Base-by-base conservation (phyloP, 35 echinoderm and acorn worm species). In the Holothuria glaberrima region DNA sequence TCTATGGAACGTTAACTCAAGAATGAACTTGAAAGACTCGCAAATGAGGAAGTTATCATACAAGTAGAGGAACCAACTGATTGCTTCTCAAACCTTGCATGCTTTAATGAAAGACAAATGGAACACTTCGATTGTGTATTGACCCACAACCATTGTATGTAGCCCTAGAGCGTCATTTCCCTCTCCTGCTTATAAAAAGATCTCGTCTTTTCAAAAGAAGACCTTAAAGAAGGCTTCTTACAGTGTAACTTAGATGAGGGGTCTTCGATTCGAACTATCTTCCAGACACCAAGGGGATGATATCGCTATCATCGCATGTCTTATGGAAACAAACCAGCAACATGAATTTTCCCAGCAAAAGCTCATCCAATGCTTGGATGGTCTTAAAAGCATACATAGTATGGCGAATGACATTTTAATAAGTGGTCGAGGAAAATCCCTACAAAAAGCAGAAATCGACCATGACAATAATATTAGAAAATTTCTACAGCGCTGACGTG, bases 261-360 rank as follows among this genome's bases (percentile, higher is more conserved):
- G 33, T 82, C 91, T 32, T 70, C 87, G 22, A 83, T 30, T 4
- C 67, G 91, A 10, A 89, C 94, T 22, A 94, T 82, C 17, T 94
- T 94, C 75, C 93, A 94, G 57, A 83, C 92, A 13, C 92, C 86
- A 31, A 87, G 90, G n/a, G 90, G 90, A 25, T 58, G 89, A 68
- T 91, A 48, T 91, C 64, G 78, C 18, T 84, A 83, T 50, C n/a
- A 65, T 6, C 45, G 89, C 36, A 60, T 91, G 50, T 75, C 89
- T 27, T 91, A 86, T 69, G 89, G 89, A 22, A 64, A 85, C 20
- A 83, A 32, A 24, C 74, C 77, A 26, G 69, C 78, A 12, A 58
- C 89, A n/a, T n/a, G 75, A 91, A 25, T 6, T 68, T 31, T 91
- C 86, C 64, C 75, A 83, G 31, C 75, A 50, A 29, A 91, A 91